Conservation (phyloP, 1,140 invertebrate species). For the Drosophila lacteicornis region DNA sequence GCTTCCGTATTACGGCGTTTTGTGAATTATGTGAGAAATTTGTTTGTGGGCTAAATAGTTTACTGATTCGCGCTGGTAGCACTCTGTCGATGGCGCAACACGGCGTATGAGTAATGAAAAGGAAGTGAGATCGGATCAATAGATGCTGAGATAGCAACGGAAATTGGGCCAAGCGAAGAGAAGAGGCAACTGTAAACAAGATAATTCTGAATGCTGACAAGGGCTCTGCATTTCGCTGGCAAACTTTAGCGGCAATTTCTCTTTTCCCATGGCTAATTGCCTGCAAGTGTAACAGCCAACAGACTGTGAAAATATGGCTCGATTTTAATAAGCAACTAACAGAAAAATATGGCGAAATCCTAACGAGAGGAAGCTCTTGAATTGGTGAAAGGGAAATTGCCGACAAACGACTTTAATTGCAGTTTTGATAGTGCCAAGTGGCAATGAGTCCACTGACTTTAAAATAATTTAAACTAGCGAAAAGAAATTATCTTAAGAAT, state of each 20-base stretch:
- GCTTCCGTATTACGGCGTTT: conserved; percentile 83
- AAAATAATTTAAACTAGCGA: no score
- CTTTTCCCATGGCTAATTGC: conserved; percentile 40
- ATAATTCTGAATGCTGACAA: background rate
- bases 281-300: conserved; percentile 22
- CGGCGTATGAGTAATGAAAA: conserved; percentile 44
- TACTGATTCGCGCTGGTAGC: conserved; percentile 33
- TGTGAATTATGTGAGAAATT: conserved; percentile 83
- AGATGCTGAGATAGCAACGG: background rate
- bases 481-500: no score
- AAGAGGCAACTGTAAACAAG: background rate
- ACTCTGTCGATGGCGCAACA: conserved; percentile 23
- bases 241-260: background rate
- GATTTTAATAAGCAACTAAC: conserved; percentile 22
- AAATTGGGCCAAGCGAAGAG: conserved; percentile 27
- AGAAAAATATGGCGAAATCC: conserved; percentile 1
- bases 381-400: conserved; percentile 46
- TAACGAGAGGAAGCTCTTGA: conserved; percentile 25
- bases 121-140: conserved; percentile 24
- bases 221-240: background rate
- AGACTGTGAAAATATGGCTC: conserved; percentile 32
- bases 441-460: no score
- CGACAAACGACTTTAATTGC: conserved; percentile 9
- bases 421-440: background rate
- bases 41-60: conserved; percentile 70